Base-by-base conservation (phyloP, 2,797 vertebrate genomes). In the Okamejei kenojei region DNA sequence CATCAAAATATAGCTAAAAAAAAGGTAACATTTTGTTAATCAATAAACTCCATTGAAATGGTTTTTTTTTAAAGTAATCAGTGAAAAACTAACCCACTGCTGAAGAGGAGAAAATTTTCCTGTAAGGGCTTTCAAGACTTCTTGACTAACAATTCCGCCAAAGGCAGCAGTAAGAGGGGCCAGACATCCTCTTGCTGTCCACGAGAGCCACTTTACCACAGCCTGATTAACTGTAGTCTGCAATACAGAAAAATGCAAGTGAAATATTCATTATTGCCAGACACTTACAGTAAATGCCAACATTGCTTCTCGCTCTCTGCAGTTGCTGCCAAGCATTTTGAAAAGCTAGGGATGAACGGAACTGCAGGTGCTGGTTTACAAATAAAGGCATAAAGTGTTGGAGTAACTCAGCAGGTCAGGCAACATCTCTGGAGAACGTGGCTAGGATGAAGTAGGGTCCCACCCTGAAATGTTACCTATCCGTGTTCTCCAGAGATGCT, bases 21-120 rank as follows among this genome's bases (percentile, higher is more conserved):
- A 93, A 32, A 13, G 93, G 35, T 35, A 93, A 32, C n/a, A 32
- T 80, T 61, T 6, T 74, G 45, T 63, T 21, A 71, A 78, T 0
- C 3, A 2, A 26, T 82, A 0, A 93, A 82, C 35, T 58, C n/a
- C 54, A 13, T 82, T 76, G 32, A 94, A 93, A 94, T 58, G 58
- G 0, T 61, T 80, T 93, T 68, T 77, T 0, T 91, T 63, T 7
- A 1, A 68, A 68, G 17, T 68, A 68, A 68, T 21, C 15, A n/a
- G 84, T 17, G 0, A 0, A 94, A 94, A 93, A 96, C 97, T 94
- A 95, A 99, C 99, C 99, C 98, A 99, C 93, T 99, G 99, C 93
- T 99, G 98, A 94, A 99, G 96, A 0, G 99, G 99, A 90, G 98
- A 97, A 96, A 99, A 99, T 94, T 99, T 99, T 94, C 98, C 99